Evolutionary conservation across 1,140 invertebrate species (phyloP).

Genomic region (Drosophila cardini): DNA sequence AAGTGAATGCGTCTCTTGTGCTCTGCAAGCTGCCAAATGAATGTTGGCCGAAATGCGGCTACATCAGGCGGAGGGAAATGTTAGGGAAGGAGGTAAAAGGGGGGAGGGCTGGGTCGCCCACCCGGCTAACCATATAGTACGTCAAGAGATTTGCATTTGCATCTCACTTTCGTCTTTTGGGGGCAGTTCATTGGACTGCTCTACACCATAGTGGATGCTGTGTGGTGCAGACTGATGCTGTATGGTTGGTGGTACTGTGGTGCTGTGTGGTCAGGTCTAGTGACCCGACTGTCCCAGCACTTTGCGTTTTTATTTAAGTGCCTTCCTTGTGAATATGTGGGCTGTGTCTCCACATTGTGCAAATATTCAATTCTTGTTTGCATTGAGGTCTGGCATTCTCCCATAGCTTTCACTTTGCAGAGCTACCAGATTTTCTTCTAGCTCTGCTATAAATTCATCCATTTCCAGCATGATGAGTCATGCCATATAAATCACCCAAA

Average conservation of each 20-base stretch:
- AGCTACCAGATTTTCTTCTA: conserved; percentile 2
- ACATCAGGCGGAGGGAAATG: conserved; percentile 20
- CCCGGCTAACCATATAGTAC: conserved; percentile 36
- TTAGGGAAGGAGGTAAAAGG: not conserved
- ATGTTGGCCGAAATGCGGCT: conserved; percentile 67
- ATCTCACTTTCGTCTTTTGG: conserved; percentile 47
- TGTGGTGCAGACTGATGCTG: not conserved
- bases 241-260: not conserved
- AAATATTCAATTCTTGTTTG: conserved; percentile 58
- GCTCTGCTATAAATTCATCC: conserved; percentile 33
- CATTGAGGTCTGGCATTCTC: conserved; percentile 55
- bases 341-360: conserved; percentile 7
- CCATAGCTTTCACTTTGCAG: too few species aligned
- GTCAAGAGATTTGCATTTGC: conserved; percentile 70
- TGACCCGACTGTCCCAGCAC: conserved; percentile 22
- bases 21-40: conserved; percentile 50
- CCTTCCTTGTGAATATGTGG: conserved; percentile 27
- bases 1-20: conserved; percentile 61
- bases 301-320: conserved; percentile 42
- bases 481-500: conserved; percentile 73
- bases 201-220: not conserved
- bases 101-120: conserved; percentile 44
- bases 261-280: conserved; percentile 13
- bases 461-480: conserved; percentile 65
- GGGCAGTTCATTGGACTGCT: conserved; percentile 43